Percentiles rank a stretch among this genome's conserved stretches.
Conservation (phyloP, 2,797 vertebrate species). For the Muscicapa striata region DNA sequence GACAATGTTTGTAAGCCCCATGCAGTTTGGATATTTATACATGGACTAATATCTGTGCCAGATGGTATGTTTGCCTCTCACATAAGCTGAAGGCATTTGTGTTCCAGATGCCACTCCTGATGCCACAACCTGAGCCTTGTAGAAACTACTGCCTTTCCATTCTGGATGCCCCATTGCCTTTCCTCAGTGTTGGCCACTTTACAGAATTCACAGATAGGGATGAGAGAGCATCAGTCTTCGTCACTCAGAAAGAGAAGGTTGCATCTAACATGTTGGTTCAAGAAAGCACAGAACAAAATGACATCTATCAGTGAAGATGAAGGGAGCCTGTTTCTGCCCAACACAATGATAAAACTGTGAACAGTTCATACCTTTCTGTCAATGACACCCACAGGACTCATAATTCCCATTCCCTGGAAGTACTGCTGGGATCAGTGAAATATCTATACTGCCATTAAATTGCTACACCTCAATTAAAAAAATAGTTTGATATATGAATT, state of each 20-base stretch:
- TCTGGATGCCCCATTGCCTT: not conserved
- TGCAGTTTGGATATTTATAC: not conserved
- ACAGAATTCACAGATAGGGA: not conserved
- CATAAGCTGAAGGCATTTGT: accelerated
- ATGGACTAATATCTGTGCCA: not conserved
- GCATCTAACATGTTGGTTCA: conserved; percentile 43
- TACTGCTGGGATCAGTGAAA: not conserved
- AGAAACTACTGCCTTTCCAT: not conserved
- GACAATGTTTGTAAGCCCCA: not conserved
- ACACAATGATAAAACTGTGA: conserved; percentile 20
- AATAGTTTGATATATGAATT: not conserved
- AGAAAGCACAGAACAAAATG: conserved; percentile 47
- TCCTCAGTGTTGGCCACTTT: not conserved
- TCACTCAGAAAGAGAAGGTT: conserved; percentile 58
- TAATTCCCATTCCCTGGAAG: not conserved
- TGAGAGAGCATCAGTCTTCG: conserved; percentile 17
- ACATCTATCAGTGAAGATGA: conserved; percentile 27
- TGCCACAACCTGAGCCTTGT: not conserved
- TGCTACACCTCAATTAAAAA: not conserved
- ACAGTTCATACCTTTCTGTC: not conserved
- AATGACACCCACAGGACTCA: not conserved
- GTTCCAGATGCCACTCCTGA: not conserved
- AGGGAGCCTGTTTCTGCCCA: conserved; percentile 33
- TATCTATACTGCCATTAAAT: not conserved
- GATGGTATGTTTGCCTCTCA: not conserved